Evolutionary conservation across 1,140 invertebrate species (phyloP), one percentile per base, ranked within the genome.

Genomic region (Acromyrmex echinatior): DNA sequence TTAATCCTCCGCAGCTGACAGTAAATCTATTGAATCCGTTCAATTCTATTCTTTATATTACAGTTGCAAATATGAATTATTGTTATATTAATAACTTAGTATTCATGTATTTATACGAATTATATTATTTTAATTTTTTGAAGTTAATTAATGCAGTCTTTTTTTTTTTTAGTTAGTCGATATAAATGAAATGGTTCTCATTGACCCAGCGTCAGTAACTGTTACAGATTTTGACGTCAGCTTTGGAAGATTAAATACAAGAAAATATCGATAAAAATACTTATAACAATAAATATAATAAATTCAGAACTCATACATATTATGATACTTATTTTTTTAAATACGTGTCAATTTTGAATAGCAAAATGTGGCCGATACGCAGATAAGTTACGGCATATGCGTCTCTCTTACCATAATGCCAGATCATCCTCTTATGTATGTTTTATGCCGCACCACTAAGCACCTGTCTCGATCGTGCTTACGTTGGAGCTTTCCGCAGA

Each of bases 401-500:
- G 49, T 82, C 25, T 58, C 60, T 86, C 79, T 91, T 86, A 89
- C 78, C 73, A 89, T 91, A 91, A 91, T 90, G 66, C 31, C 39
- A 68, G 68, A 90, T 90, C 81, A 89, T 91, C 88, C 78, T 65
- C 82, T 91, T 88, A 91, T 89, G 39, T 92, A 86, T 88, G 74
- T 88, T 82, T 84, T 87, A 84, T 76, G 70, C 74, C 70, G 45
- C 73, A 77, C 65, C 86, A 70, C 86, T 88, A 71, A 65, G 66
- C 45, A 51, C 56, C 66, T 51, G 58, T 60, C 68, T 82, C 65
- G 58, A 62, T 60, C 51, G 66, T 58, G 86, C 86, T 87, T 71
- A 73, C 65, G 56, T 53, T 28, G 53, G 70, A 65, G 56, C 60
- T 85, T 77, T 77, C 74, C 56, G 49, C 56, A 14, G 28, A 49